phyloP scores from a whole-genome alignment of 2,797 vertebrate species.

The Fistularia commersonii region DNA sequence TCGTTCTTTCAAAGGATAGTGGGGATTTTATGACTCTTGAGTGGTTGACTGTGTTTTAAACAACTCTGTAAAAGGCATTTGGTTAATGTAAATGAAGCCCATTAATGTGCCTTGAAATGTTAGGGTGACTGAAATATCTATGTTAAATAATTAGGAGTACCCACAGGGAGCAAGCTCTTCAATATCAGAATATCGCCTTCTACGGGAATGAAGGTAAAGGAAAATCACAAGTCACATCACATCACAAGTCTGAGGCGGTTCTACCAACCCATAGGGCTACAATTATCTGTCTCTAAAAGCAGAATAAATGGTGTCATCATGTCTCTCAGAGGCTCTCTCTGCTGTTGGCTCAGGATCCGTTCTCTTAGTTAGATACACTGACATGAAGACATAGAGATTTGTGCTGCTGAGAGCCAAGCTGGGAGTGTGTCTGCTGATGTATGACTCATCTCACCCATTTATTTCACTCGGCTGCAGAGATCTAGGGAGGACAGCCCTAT shows the following conservation, averaged over 20 bases:
- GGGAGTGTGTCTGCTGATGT: slow-evolving; percentile 42
- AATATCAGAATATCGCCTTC: slow-evolving; percentile 13
- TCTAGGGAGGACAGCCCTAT: slow-evolving; percentile 19
- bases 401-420: slow-evolving; percentile 30
- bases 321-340: slow-evolving; percentile 13
- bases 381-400: slow-evolving; percentile 32
- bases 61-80: neutral
- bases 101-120: slow-evolving; percentile 6
- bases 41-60: too few species aligned
- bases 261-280: slow-evolving; percentile 26
- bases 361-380: slow-evolving; percentile 15
- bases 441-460: slow-evolving; percentile 48
- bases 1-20: too few species aligned
- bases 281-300: slow-evolving; percentile 43
- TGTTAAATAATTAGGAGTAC: slow-evolving; percentile 23
- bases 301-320: slow-evolving; percentile 25
- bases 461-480: slow-evolving; percentile 35
- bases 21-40: too few species aligned
- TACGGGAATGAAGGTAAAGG: slow-evolving; percentile 18
- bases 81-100: neutral
- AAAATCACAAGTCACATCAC: too few species aligned
- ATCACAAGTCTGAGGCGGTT: slow-evolving; percentile 15
- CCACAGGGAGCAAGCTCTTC: slow-evolving; percentile 3
- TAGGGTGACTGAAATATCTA: slow-evolving; percentile 11
- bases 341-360: slow-evolving; percentile 38